Evolutionary conservation across 2,797 vertebrate genomes (phyloP).

Genomic region (Spizella passerina): DNA sequence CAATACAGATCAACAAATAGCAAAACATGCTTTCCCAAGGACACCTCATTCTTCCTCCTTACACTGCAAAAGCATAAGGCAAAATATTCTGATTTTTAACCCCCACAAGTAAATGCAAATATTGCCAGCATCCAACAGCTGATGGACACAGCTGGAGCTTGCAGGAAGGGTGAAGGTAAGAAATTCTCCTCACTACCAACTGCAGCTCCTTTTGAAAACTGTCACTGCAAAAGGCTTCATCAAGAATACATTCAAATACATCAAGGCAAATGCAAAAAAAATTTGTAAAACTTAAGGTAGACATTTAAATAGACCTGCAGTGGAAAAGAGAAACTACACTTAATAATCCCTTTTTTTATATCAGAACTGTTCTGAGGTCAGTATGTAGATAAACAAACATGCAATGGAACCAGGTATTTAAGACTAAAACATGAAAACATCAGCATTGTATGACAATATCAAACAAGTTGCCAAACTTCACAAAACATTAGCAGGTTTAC

Average conservation of each 20-base stretch:
- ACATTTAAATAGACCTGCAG: not conserved
- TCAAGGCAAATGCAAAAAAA: not conserved
- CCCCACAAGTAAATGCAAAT: not conserved
- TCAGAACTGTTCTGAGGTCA: not conserved
- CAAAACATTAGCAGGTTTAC: not conserved
- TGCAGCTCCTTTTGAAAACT: not conserved
- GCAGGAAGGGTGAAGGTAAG: not conserved
- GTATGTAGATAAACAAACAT: not conserved
- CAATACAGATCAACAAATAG: not conserved
- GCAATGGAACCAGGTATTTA: not conserved
- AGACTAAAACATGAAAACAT: not conserved
- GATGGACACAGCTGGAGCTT: not conserved
- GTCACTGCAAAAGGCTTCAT: not conserved
- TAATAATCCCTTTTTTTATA: not conserved
- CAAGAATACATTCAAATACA: not conserved
- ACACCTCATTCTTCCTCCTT: not conserved
- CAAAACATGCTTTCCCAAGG: not conserved
- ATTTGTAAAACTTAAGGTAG: not conserved
- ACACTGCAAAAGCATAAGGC: not conserved
- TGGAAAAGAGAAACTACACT: rapidly evolving
- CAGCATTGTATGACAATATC: rapidly evolving
- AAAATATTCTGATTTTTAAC: not conserved
- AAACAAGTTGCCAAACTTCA: not conserved
- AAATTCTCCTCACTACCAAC: not conserved
- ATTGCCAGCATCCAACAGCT: not conserved